Conservation (phyloP, 2,113 vertebrate genomes). For the Sus scrofa region T2T-Sscrofa CM000817.6:76448001-76448500, state of each 20-base stretch:
- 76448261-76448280: background rate
- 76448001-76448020: background rate
- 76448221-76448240: background rate
- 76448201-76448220: background rate
- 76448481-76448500: conserved; percentile 98
- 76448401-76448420: conserved; percentile 97
- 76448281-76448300: conserved; percentile 8
- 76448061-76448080: background rate
- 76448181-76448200: background rate
- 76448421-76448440: conserved; percentile 97
- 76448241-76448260: conserved; percentile 16
- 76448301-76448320: background rate
- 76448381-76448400: conserved; percentile 74
- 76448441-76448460: conserved; percentile 98
- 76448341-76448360: background rate
- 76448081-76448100: background rate
- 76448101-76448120: background rate
- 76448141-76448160: background rate
- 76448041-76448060: background rate
- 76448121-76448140: too few species aligned
- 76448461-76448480: conserved; percentile 98
- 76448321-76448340: background rate
- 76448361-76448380: background rate
- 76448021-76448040: background rate
- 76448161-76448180: background rate